Evolutionary conservation across 2,888 invertebrate genomes (phyloP), one percentile per base, ranked within the genome.

Genomic region (Shargacucullia verbasci): DNA sequence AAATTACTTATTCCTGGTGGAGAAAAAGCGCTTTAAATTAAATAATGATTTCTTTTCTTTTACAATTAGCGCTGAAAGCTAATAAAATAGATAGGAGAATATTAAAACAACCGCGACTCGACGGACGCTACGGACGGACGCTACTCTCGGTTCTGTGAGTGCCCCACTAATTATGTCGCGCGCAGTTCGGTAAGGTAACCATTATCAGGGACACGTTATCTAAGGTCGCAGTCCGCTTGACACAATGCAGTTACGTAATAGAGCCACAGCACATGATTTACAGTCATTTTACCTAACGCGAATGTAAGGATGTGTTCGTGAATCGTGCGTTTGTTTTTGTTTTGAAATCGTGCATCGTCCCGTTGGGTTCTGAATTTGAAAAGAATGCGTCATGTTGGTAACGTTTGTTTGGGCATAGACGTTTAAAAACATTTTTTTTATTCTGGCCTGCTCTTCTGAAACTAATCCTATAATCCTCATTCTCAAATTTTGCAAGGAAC

Each of bases 171-270:
- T n/a, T 50, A 53, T 57, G 58, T 72, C 62, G 62, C 59, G 25
- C 44, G 57, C 66, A 73, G 73, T 71, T 70, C 72, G 52, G 47
- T 53, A 61, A 69, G 56, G 79, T 74, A 76, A 40, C 50, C 60
- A 59, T 59, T 74, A 76, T 78, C 77, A 68, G 60, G 66, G 56
- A 66, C 64, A 43, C 43, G 59, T 72, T 79, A 78, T 78, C 79
- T 60, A 50, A 67, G 75, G 79, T 79, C 77, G 58, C 59, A 66
- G 55, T 57, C 52, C 44, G 58, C 43, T 67, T 70, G 68, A 70
- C 52, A 65, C 56, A 66, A 63, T 56, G 56, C 45, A 29, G 15
- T 72, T 70, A 76, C 56, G 47, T 76, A 72, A 68, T 47, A 54
- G 35, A 33, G 6, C 12, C 25, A 7, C 20, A 41, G 34, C 35